Base-by-base conservation (phyloP, 1,140 invertebrate genomes). In the Panagrolaimus sp. region DNA sequence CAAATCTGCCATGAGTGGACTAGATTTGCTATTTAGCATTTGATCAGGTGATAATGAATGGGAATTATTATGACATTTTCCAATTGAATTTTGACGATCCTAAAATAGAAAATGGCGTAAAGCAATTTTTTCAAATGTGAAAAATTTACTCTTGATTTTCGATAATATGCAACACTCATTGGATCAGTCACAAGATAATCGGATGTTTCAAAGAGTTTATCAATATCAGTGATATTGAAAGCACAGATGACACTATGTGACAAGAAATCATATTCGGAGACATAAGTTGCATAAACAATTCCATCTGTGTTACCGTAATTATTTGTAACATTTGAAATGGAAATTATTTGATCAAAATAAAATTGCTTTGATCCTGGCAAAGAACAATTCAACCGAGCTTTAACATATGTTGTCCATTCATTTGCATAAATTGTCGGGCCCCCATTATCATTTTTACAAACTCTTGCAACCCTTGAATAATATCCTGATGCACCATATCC, bases 381-480 rank as follows among this genome's bases (percentile, higher is more conserved):
- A 0, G 92, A 92, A 80, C 94, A 97, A 79, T 93, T 94, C 0
- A 97, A 84, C 0, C 93, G 87, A 1, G 93, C 91, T 85, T 96
- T 96, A 8, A 91, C 86, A 82, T 93, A 96, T 0, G 92, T 93
- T 8, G 91, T 93, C 92, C 93, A 96, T 65, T 90, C 91, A 70
- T 93, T 89, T 73, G 89, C 89, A 68, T 89, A 83, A 52, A 89
- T 84, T 47, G 89, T 86, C 48, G 89, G 81, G 1, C 86, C 90
- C 3, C 91, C 91, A 15, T 86, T 84, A 82, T 97, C 94, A 79
- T 90, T 91, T 85, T 94, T 96, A 82, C 93, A 96, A 1, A 97
- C 90, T 55, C 93, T 86, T 0, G 91, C 93, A 48, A 96, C 91
- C 70, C 93, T 87, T 0, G 93, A 94, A 84, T 93, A 95, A 10